Conservation (phyloP, 2,888 invertebrate species). For the Temnothorax rugatulus region DNA sequence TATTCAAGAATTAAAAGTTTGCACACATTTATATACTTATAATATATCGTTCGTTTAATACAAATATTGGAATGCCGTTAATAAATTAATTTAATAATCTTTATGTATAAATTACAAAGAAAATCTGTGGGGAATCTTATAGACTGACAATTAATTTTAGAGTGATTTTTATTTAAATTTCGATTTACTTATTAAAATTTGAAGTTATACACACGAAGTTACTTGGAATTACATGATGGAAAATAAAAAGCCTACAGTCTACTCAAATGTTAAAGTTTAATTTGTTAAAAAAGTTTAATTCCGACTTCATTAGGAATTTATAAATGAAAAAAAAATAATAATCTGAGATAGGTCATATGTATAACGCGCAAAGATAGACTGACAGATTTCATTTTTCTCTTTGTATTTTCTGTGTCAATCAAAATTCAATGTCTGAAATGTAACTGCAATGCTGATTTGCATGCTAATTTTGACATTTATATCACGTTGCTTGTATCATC, state of each 20-base stretch:
- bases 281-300: neutral
- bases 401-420: neutral
- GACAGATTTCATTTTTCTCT: neutral
- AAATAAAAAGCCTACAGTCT: neutral
- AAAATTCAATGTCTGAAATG: neutral
- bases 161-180: neutral
- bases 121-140: neutral
- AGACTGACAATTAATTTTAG: neutral
- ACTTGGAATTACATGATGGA: neutral
- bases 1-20: slow-evolving; percentile 2
- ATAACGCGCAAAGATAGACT: neutral
- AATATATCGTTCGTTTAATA: neutral
- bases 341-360: neutral
- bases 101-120: neutral
- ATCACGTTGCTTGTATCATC: neutral
- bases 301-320: neutral
- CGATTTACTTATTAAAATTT: neutral
- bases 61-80: neutral
- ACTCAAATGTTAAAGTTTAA: neutral
- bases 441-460: neutral
- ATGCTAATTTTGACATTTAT: slow-evolving; percentile 15
- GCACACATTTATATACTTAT: neutral
- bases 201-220: neutral
- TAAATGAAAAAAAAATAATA: neutral
- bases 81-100: no score